Evolutionary conservation across 2,113 vertebrate species (phyloP), one percentile per base, ranked within the genome.

Genomic region (Scomber scombrus): DNA sequence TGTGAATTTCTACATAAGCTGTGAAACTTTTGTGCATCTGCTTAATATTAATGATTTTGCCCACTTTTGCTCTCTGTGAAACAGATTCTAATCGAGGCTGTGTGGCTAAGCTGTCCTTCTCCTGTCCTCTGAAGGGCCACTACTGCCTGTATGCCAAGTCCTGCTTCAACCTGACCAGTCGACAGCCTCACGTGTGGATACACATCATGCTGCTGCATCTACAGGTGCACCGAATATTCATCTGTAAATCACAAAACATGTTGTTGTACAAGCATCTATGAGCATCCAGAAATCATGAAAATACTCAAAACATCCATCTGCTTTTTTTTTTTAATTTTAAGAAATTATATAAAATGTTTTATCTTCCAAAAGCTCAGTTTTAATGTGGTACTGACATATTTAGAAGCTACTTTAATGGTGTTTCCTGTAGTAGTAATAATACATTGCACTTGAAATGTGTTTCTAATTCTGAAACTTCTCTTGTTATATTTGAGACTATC

Each of bases 71-170:
- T 72, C 60, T 82, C n/a, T 66, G 26, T 80, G 13, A 50, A 3
- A 82, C 82, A 99, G 98, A 98, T 71, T 90, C 95, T 0, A 90
- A 90, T 19, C 89, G 79, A 54, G 97, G 96, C 1, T 97, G 96
- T 46, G 94, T 96, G 47, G 97, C 97, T 50, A 97, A 96, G 92
- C 88, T 99, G 75, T 96, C 93, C 26, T 99, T 99, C 95, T 97
- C 96, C 66, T 99, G 98, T 88, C 93, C 96, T 64, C 89, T 97
- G 84, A 99, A 98, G 93, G 96, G 96, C 7, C 96, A 96, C 79
- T 99, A 98, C 94, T 99, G 98, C 87, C 93, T 99, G 2, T 99
- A 98, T 84, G 94, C 96, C 78, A 98, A 97, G 84, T 98, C 96
- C 91, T 95, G 95, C 5, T 99, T 99, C 80, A 94, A 90, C 69